Evolutionary conservation across 2,113 vertebrate species (phyloP).

Genomic region (Serilophus lunatus): DNA sequence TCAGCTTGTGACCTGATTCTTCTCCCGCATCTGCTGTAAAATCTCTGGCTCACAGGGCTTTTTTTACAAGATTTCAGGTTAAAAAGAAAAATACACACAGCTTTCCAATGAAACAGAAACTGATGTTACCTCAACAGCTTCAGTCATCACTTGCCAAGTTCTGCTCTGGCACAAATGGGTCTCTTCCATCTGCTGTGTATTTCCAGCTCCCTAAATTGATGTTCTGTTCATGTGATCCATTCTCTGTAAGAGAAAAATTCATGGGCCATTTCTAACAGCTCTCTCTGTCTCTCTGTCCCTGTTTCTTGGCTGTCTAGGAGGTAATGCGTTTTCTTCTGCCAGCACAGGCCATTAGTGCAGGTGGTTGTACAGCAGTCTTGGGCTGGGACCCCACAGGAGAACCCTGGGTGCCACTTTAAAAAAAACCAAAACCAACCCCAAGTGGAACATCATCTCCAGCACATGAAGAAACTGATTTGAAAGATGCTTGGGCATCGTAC

Average conservation of each 20-base stretch:
- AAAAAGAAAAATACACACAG: not conserved
- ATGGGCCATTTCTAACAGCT: not conserved
- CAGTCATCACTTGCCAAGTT: not conserved
- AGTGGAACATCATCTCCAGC: not conserved
- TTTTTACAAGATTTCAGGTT: not conserved
- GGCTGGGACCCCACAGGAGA: not conserved
- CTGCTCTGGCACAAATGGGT: conserved; percentile 19
- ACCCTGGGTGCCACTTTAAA: not conserved
- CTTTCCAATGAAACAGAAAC: not conserved
- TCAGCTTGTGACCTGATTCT: not conserved
- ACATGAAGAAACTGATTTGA: not conserved
- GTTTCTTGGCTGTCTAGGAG: not conserved
- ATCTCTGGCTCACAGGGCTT: not conserved
- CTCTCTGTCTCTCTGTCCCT: not conserved
- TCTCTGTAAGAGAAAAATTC: not conserved
- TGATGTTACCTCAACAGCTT: conserved; percentile 16
- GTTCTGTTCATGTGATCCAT: not conserved
- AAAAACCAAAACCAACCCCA: not conserved
- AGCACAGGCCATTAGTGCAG: not conserved
- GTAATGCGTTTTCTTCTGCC: not conserved
- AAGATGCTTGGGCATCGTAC: not conserved
- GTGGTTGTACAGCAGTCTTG: not conserved
- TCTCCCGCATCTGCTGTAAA: not conserved
- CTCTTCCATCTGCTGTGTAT: conserved; percentile 25
- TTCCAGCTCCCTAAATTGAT: conserved; percentile 18